Evolutionary conservation across 2,888 invertebrate species (phyloP).

Genomic region (Mythimna loreyi): DNA sequence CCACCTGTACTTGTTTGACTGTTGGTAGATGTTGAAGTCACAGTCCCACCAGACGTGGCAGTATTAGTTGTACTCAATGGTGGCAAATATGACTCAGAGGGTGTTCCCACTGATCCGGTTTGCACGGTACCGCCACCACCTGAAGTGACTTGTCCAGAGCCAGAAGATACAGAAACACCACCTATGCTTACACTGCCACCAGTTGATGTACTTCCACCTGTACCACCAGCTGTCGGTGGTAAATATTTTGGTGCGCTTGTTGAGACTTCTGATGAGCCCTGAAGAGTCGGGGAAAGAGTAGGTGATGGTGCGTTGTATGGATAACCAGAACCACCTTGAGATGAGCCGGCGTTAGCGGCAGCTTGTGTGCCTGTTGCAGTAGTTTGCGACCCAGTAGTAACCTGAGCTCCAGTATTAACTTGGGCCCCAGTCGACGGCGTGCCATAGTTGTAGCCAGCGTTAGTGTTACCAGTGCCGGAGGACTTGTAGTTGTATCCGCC

Average conservation of each 20-base stretch:
- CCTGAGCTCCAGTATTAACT: conserved; percentile 41
- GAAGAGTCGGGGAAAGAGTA: conserved; percentile 48
- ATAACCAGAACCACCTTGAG: conserved; percentile 64
- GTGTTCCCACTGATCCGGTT: conserved; percentile 49
- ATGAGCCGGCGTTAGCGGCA: conserved; percentile 28
- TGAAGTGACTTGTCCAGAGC: conserved; percentile 39
- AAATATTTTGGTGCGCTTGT: conserved; percentile 84
- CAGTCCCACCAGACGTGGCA: conserved; percentile 29
- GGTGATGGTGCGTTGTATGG: conserved; percentile 61
- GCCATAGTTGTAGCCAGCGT: conserved; percentile 71
- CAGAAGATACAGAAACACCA: conserved; percentile 56
- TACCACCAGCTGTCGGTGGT: conserved; percentile 71
- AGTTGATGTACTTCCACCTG: conserved; percentile 33
- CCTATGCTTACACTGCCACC: conserved; percentile 47
- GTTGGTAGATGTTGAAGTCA: conserved; percentile 34
- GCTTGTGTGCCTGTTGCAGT: conserved; percentile 26
- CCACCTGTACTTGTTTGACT: conserved; percentile 50
- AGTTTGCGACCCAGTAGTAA: conserved; percentile 45
- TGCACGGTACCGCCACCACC: conserved; percentile 24
- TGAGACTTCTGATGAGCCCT: conserved; percentile 67
- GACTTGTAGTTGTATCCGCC: conserved; percentile 60
- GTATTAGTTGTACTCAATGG: conserved; percentile 59
- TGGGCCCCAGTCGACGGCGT: conserved; percentile 48
- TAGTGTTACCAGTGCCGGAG: conserved; percentile 35
- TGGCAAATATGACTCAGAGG: conserved; percentile 71